phyloP scores from a whole-genome alignment of 2,797 vertebrate species.

The Vipera ursinii region DNA sequence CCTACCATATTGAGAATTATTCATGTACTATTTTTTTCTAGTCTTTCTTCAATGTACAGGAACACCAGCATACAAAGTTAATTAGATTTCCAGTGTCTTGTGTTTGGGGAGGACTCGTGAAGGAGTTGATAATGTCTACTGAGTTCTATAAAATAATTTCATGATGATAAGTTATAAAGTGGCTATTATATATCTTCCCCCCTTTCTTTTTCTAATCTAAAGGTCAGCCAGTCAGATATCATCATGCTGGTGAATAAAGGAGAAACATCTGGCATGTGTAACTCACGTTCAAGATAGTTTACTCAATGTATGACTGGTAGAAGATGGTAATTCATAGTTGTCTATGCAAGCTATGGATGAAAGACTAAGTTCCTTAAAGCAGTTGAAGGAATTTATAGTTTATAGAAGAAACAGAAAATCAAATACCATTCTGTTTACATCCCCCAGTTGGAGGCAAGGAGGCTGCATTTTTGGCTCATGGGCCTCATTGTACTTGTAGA shows the following conservation, averaged over 20 bases:
- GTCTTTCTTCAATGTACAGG: background rate
- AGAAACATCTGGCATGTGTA: constrained; percentile 21
- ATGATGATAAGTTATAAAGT: constrained; percentile 22
- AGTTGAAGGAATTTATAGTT: background rate
- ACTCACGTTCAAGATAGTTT: accelerated
- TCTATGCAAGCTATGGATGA: accelerated
- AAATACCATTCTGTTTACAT: background rate
- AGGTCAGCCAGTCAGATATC: background rate
- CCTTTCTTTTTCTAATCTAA: background rate
- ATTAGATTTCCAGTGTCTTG: background rate
- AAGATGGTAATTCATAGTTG: background rate
- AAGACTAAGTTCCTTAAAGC: background rate
- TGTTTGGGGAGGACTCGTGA: constrained; percentile 4
- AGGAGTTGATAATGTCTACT: constrained; percentile 37
- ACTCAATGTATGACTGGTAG: background rate
- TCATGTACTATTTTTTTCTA: background rate
- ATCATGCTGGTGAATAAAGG: background rate
- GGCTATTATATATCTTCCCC: constrained; percentile 35
- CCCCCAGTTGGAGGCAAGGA: background rate
- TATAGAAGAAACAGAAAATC: constrained; percentile 1
- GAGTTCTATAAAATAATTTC: constrained; percentile 7
- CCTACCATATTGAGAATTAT: background rate
- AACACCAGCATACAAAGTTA: background rate
- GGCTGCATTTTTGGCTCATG: background rate
- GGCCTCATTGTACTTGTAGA: background rate